phyloP scores from a whole-genome alignment of 2,888 invertebrate species.

The Stegana nigrithorax region DNA sequence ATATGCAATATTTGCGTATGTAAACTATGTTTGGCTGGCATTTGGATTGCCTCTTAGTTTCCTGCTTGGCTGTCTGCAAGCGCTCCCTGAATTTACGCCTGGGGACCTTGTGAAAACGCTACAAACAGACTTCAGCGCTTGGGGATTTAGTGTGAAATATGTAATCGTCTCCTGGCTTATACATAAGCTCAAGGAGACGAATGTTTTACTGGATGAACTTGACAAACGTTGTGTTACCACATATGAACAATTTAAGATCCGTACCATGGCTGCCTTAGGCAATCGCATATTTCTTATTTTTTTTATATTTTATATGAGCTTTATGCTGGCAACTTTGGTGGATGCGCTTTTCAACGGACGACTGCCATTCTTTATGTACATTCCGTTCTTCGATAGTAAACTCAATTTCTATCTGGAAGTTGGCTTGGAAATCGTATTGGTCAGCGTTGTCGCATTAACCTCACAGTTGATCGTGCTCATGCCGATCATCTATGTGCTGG shows the following conservation, averaged over 20 bases:
- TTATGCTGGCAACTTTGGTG: not conserved
- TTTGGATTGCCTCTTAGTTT: not conserved
- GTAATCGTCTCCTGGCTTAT: not conserved
- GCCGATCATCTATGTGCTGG: constrained; percentile 1
- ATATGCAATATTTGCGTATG: not conserved
- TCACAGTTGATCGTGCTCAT: not conserved
- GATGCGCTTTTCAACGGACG: not conserved
- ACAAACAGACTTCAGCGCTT: not conserved
- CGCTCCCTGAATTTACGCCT: not conserved
- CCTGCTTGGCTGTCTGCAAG: not conserved
- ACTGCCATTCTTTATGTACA: not conserved
- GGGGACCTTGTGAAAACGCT: not conserved
- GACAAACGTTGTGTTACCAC: not conserved
- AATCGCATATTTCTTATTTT: not conserved
- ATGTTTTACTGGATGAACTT: not conserved
- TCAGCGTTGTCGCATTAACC: not conserved
- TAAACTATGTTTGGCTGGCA: not conserved
- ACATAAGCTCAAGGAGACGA: not conserved
- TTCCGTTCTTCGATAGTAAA: not conserved
- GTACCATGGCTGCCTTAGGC: not conserved
- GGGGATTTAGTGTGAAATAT: not conserved
- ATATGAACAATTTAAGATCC: not conserved
- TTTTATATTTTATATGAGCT: not conserved
- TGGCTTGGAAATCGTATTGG: not conserved
- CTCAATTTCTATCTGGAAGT: not conserved